Conservation (phyloP, 2,113 vertebrate species). For the Pseudopipra pipra region DNA sequence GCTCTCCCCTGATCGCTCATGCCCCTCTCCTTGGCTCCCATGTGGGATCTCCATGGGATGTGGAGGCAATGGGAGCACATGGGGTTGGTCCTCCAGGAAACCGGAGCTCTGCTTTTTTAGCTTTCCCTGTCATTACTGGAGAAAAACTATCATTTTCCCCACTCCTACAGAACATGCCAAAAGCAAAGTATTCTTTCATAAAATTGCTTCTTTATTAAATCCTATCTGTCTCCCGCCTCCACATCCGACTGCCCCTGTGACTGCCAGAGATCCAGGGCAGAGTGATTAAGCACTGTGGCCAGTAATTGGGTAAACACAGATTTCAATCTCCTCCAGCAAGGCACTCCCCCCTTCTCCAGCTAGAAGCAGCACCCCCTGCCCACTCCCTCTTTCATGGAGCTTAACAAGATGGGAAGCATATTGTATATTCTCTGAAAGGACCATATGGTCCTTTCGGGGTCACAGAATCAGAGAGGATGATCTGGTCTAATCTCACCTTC, state of each 20-base stretch:
- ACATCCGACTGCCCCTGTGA: background rate
- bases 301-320: background rate
- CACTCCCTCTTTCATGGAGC: background rate
- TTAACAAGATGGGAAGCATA: background rate
- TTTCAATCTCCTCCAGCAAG: constrained; percentile 4
- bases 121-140: background rate
- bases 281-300: background rate
- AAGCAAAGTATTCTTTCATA: constrained; percentile 31
- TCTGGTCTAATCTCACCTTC: background rate
- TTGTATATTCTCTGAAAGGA: background rate
- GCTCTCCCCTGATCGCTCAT: background rate
- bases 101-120: background rate
- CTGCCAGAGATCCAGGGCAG: constrained; percentile 11
- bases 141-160: background rate
- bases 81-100: background rate
- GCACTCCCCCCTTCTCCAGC: background rate
- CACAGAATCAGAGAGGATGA: background rate
- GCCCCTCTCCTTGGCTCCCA: background rate
- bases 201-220: constrained; percentile 55
- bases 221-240: constrained; percentile 17
- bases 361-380: background rate
- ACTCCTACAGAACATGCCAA: constrained; percentile 33
- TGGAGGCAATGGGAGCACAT: background rate
- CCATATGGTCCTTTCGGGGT: background rate
- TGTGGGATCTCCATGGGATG: background rate